Percentiles rank a stretch among this genome's conserved stretches.
Evolutionary conservation across 2,113 vertebrate genomes (phyloP).

Genomic region (Geococcyx californianus): DNA sequence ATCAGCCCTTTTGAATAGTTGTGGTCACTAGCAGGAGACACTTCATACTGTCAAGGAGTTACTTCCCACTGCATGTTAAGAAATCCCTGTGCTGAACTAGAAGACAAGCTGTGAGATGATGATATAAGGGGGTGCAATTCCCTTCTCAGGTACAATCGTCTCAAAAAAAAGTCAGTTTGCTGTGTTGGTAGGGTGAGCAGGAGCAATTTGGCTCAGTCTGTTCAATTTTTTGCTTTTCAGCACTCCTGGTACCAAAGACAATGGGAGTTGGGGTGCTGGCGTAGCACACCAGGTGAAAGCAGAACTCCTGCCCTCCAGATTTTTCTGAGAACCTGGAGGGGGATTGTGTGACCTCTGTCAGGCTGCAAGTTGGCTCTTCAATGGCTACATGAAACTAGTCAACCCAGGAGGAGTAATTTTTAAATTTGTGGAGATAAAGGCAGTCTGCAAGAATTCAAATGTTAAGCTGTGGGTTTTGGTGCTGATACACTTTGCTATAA

Average conservation of each 20-base stretch:
- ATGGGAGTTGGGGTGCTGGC: neutral
- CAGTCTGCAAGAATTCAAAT: neutral
- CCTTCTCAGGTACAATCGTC: neutral
- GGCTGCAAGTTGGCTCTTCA: neutral
- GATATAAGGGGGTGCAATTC: neutral
- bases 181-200: neutral
- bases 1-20: neutral
- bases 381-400: neutral
- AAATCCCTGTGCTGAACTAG: neutral
- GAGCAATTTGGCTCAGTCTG: neutral
- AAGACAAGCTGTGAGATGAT: neutral
- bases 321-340: neutral
- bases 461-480: neutral
- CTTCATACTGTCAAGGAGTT: neutral
- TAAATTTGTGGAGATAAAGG: neutral
- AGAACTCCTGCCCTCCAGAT: neutral
- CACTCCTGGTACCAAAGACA: neutral
- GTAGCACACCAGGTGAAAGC: neutral
- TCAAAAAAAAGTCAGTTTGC: neutral
- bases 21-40: neutral
- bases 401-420: neutral
- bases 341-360: neutral
- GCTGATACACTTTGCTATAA: neutral
- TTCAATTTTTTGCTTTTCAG: neutral
- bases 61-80: neutral